Conservation (phyloP, 2,797 vertebrate genomes). For the Nyctibius grandis region DNA sequence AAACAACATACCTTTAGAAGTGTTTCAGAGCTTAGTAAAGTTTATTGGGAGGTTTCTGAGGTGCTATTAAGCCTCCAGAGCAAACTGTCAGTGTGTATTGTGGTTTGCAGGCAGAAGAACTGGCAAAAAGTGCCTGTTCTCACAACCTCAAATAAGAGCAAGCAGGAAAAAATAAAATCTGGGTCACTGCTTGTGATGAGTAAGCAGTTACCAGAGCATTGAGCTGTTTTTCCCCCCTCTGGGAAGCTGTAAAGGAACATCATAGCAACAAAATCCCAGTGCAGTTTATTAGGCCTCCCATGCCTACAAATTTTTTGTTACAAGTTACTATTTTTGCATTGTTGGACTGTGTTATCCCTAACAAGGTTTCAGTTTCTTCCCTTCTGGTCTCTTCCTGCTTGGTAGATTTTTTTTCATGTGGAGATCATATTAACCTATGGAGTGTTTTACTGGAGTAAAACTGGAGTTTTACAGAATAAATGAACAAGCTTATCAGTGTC, state of each 20-base stretch:
- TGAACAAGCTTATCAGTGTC: not conserved
- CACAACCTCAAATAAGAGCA: not conserved
- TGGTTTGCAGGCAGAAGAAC: not conserved
- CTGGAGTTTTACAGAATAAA: not conserved
- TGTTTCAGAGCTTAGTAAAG: not conserved
- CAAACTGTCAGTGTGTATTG: not conserved
- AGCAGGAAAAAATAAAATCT: conserved; percentile 28
- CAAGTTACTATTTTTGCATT: not conserved
- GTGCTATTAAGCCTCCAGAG: not conserved
- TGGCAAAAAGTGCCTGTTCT: conserved; percentile 12
- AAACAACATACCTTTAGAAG: not conserved
- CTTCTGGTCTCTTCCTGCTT: not conserved
- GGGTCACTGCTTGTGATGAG: conserved; percentile 41
- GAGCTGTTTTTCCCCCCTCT: not conserved
- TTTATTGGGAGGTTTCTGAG: not conserved
- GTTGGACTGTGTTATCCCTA: not conserved
- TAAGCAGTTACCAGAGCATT: not conserved
- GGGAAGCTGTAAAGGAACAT: conserved; percentile 6
- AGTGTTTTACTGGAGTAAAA: not conserved
- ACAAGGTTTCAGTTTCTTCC: not conserved
- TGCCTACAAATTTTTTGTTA: not conserved
- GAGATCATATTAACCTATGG: not conserved
- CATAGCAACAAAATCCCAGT: conserved; percentile 26
- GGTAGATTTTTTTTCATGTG: not conserved
- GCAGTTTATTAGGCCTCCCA: conserved; percentile 14